Conservation (phyloP, 2,888 invertebrate genomes). For the Dynastes hyllus region DNA sequence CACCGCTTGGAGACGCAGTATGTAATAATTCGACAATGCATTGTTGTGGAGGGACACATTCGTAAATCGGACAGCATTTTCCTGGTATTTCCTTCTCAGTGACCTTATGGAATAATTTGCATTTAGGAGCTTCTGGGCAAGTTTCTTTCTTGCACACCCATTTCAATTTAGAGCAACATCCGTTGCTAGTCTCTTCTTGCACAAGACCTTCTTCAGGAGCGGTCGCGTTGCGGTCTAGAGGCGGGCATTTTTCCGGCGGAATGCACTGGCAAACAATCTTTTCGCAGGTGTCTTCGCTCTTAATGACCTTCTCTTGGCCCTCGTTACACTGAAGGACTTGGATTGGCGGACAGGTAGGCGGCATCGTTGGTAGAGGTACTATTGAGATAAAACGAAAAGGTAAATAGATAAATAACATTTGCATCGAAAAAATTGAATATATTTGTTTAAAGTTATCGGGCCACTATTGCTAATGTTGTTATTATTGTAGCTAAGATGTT, state of each 20-base stretch:
- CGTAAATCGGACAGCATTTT: constrained; percentile 79
- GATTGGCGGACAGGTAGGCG: constrained; percentile 77
- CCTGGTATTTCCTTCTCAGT: constrained; percentile 61
- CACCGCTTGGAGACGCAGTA: constrained; percentile 74
- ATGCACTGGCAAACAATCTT: constrained; percentile 87
- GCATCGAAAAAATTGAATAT: no score
- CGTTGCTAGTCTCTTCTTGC: constrained; percentile 74
- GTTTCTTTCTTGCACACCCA: constrained; percentile 76
- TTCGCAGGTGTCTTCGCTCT: constrained; percentile 79
- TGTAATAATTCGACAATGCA: constrained; percentile 78
- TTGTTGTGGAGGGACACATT: constrained; percentile 80
- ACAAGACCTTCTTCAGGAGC: constrained; percentile 78
- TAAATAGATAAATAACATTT: no score
- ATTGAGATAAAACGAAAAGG: constrained; percentile 13
- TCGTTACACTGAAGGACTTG: constrained; percentile 81
- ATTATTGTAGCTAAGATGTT: no score
- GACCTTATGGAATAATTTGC: constrained; percentile 76
- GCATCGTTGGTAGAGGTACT: constrained; percentile 74
- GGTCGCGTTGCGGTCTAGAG: constrained; percentile 68
- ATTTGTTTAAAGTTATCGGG: no score
- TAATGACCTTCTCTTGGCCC: constrained; percentile 81
- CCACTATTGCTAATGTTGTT: no score
- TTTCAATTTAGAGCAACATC: constrained; percentile 81
- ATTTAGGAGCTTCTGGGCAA: constrained; percentile 77
- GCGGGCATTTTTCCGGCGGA: constrained; percentile 80